Evolutionary conservation across 2,888 invertebrate genomes (phyloP).

Genomic region (Perizoma flavofasciatum): DNA sequence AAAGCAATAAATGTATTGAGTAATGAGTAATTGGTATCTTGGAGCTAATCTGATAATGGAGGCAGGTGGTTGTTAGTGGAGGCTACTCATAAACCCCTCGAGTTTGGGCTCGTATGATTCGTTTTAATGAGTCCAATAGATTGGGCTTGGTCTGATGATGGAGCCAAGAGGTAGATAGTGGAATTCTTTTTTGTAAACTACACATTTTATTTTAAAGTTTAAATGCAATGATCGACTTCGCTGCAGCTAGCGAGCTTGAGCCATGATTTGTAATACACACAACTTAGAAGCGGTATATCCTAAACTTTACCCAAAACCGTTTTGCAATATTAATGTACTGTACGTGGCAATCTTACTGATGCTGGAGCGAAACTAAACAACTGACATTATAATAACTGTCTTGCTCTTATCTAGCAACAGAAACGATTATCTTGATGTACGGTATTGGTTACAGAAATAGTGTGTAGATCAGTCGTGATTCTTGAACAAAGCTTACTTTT

Average conservation of each 20-base stretch:
- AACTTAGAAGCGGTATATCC: constrained; percentile 70
- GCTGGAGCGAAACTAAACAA: constrained; percentile 48
- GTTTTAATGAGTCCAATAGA: too few relatives aligned
- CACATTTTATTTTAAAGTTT: neutral
- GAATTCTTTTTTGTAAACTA: neutral
- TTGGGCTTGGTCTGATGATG: too few relatives aligned
- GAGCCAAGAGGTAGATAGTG: too few relatives aligned
- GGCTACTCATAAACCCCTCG: too few relatives aligned
- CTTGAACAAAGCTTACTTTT: too few relatives aligned
- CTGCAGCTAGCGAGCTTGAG: constrained; percentile 17
- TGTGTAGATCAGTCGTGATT: neutral
- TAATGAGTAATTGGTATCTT: too few relatives aligned
- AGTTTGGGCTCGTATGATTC: too few relatives aligned
- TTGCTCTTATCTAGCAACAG: constrained; percentile 37
- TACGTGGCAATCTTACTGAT: constrained; percentile 74
- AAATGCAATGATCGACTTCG: constrained; percentile 8
- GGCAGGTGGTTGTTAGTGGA: too few relatives aligned
- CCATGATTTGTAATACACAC: constrained; percentile 49
- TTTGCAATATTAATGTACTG: constrained; percentile 76
- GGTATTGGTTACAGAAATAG: constrained; percentile 17
- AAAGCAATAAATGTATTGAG: too few relatives aligned
- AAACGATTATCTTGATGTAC: constrained; percentile 40
- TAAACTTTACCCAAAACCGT: constrained; percentile 71
- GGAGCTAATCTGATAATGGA: too few relatives aligned
- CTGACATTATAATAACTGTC: constrained; percentile 45